Percentiles rank a stretch among this genome's conserved stretches.
Evolutionary conservation across 2,113 vertebrate genomes (phyloP).

Genomic region (Trematocara variabile): DNA sequence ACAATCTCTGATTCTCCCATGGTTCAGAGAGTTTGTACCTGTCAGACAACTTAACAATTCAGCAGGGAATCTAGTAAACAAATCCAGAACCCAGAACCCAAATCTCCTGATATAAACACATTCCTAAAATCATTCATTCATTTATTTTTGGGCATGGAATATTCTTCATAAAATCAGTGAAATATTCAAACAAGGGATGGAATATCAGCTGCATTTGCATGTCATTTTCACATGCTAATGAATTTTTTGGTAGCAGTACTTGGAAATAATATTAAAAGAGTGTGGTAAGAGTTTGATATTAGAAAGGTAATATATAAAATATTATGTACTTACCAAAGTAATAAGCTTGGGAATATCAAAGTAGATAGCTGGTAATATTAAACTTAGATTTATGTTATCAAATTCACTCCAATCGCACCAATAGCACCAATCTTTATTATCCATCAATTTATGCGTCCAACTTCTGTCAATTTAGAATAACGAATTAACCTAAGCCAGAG

Average conservation of each 20-base stretch:
- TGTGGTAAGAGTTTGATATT: background rate
- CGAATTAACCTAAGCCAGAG: background rate
- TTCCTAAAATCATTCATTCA: background rate
- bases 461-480: background rate
- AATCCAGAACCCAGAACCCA: background rate
- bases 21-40: constrained; percentile 47
- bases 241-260: background rate
- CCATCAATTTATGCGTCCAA: background rate
- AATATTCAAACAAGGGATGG: background rate
- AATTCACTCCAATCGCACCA: background rate
- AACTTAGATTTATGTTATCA: background rate
- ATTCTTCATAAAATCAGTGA: background rate
- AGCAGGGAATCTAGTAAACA: constrained; percentile 17
- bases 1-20: background rate
- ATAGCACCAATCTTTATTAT: background rate
- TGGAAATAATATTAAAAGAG: background rate
- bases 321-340: background rate
- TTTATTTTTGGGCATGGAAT: background rate
- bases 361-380: background rate
- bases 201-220: background rate
- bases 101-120: background rate
- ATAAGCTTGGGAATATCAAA: background rate
- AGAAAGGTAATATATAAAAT: background rate
- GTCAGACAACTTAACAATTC: constrained; percentile 34
- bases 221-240: background rate